phyloP scores from a whole-genome alignment of 2,888 invertebrate genomes.

The Antheraea yamamai region DNA sequence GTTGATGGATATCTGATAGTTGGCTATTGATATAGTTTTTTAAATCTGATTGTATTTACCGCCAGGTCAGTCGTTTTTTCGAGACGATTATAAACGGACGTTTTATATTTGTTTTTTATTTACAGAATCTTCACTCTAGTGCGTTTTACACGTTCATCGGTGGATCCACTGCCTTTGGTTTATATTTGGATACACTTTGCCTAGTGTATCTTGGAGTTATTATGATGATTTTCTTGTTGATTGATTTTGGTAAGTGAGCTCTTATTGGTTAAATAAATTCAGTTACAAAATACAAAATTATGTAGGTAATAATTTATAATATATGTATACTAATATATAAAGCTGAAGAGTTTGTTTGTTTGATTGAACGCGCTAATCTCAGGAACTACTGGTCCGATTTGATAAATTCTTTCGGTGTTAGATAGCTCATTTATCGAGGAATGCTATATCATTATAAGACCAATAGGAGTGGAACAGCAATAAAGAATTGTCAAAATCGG shows the following conservation, averaged over 20 bases:
- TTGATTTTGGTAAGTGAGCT: conserved; percentile 78
- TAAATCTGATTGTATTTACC: background rate
- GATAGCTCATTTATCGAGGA: too few species aligned
- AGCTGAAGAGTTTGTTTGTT: too few species aligned
- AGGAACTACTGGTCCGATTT: too few species aligned
- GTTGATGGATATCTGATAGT: background rate
- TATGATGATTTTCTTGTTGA: conserved; percentile 83
- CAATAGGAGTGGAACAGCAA: too few species aligned
- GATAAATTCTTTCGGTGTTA: too few species aligned
- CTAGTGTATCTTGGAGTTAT: conserved; percentile 85
- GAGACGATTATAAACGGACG: background rate
- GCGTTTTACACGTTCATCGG: conserved; percentile 86
- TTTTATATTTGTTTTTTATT: conserved; percentile 23
- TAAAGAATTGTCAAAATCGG: too few species aligned
- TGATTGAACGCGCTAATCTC: too few species aligned
- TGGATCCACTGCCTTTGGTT: conserved; percentile 86
- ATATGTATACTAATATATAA: too few species aligned
- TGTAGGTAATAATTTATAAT: too few species aligned
- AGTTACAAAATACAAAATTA: too few species aligned
- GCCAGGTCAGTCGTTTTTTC: background rate
- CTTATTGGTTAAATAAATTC: background rate
- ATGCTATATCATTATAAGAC: too few species aligned
- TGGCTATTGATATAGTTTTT: too few species aligned
- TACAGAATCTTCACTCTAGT: conserved; percentile 86
- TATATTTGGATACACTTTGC: conserved; percentile 88